Conservation (phyloP, 2,888 invertebrate species). For the Sinhomidia bicolor region DNA sequence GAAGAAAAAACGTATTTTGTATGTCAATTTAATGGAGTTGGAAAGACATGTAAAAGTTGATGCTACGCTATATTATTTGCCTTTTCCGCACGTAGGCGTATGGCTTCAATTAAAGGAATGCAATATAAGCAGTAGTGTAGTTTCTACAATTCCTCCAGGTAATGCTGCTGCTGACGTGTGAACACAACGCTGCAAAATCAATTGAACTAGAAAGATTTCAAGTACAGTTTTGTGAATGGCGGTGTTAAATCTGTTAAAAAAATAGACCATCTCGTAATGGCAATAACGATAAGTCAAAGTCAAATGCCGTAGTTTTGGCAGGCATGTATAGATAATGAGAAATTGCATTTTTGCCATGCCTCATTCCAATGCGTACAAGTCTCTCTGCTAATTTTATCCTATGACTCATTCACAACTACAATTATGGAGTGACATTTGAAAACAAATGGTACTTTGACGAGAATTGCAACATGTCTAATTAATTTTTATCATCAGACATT, state of each 20-base stretch:
- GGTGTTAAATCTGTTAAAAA: not conserved
- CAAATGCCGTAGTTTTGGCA: slow-evolving; percentile 6
- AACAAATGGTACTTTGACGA: not conserved
- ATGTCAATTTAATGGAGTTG: slow-evolving; percentile 18
- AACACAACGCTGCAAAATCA: no score
- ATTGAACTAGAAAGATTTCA: no score
- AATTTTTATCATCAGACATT: not conserved
- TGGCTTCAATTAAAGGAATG: slow-evolving; percentile 5
- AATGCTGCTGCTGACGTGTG: not conserved
- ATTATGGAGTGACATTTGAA: not conserved
- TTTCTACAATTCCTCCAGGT: not conserved
- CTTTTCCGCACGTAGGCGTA: slow-evolving; percentile 58
- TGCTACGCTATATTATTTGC: slow-evolving; percentile 4
- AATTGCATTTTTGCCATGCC: not conserved
- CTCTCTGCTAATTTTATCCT: not conserved
- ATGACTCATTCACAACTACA: slow-evolving; percentile 1
- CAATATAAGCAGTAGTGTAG: not conserved
- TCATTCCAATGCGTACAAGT: not conserved
- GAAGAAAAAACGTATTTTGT: not conserved
- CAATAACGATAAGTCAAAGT: not conserved
- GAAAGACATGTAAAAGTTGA: not conserved
- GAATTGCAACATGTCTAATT: not conserved
- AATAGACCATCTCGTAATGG: not conserved
- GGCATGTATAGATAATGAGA: not conserved
- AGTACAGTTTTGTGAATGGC: not conserved